Evolutionary conservation across 2,888 invertebrate species (phyloP).

Genomic region (Teleogryllus oceanicus): DNA sequence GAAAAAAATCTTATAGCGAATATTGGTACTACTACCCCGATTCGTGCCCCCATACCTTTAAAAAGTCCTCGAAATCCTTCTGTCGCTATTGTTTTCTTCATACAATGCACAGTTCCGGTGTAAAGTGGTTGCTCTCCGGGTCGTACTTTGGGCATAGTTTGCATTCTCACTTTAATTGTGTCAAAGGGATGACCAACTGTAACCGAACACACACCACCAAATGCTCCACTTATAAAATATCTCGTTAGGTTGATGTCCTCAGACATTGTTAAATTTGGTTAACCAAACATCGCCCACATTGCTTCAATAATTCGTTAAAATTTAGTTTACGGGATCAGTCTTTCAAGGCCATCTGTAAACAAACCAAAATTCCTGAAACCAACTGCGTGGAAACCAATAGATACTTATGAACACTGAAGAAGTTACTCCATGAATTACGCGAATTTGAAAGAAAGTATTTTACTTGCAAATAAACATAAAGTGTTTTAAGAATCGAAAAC

Average conservation of each 20-base stretch:
- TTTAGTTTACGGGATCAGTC: no score
- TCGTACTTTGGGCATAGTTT: constrained; percentile 53
- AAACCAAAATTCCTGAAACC: no score
- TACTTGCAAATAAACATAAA: no score
- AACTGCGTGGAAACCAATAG: no score
- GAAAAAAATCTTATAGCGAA: constrained; percentile 61
- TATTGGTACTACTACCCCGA: constrained; percentile 59
- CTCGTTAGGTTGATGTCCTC: constrained; percentile 47
- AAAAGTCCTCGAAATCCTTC: constrained; percentile 48
- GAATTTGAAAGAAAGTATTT: no score
- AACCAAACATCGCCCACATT: no score
- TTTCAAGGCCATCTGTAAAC: no score
- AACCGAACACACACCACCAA: constrained; percentile 56
- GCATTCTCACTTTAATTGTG: constrained; percentile 58
- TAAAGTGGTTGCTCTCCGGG: constrained; percentile 53
- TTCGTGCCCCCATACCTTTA: constrained; percentile 58
- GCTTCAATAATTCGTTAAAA: no score
- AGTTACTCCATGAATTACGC: no score
- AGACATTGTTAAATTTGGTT: neutral
- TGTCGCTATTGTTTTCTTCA: constrained; percentile 53
- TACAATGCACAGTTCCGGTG: constrained; percentile 55
- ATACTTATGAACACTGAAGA: no score
- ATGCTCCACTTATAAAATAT: constrained; percentile 56
- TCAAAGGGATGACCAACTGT: constrained; percentile 58
- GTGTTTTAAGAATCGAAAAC: no score